Percentiles rank a stretch among this genome's conserved stretches.
Conservation (phyloP, 2,888 invertebrate species). For the Drosophila histrio region DNA sequence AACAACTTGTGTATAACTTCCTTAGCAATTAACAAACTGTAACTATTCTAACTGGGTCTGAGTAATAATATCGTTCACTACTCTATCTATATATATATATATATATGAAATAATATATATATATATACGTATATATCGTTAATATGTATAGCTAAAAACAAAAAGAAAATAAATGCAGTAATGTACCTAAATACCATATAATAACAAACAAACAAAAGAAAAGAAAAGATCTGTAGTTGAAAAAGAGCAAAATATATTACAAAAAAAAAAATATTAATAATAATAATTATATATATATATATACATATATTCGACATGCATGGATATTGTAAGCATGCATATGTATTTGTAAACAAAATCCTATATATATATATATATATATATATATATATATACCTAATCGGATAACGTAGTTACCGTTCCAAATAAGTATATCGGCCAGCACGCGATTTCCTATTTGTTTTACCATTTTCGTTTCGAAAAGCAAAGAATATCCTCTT, state of each 20-base stretch:
- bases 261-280: neutral
- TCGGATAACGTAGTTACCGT: slow-evolving; percentile 50
- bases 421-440: slow-evolving; percentile 16
- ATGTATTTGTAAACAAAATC: neutral
- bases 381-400: slow-evolving; percentile 11
- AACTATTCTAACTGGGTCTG: slow-evolving; percentile 58
- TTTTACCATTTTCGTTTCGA: slow-evolving; percentile 1
- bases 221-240: slow-evolving; percentile 3
- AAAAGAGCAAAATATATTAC: slow-evolving; percentile 1
- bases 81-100: slow-evolving; percentile 40
- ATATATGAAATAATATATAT: slow-evolving; percentile 9
- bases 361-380: slow-evolving; percentile 1
- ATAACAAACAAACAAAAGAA: neutral
- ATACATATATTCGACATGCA: slow-evolving; percentile 13
- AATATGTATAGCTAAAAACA: slow-evolving; percentile 10
- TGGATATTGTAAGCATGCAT: slow-evolving; percentile 23
- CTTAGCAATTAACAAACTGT: slow-evolving; percentile 20
- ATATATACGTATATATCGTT: slow-evolving; percentile 12
- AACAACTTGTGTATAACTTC: slow-evolving; percentile 10
- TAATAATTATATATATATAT: slow-evolving; percentile 1
- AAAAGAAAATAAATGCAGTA: no score
- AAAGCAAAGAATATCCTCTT: neutral
- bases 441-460: slow-evolving; percentile 16
- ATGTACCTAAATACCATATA: slow-evolving; percentile 36
- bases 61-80: slow-evolving; percentile 45